phyloP scores from a whole-genome alignment of 2,113 vertebrate genomes.

The Bubo scandiacus region DNA sequence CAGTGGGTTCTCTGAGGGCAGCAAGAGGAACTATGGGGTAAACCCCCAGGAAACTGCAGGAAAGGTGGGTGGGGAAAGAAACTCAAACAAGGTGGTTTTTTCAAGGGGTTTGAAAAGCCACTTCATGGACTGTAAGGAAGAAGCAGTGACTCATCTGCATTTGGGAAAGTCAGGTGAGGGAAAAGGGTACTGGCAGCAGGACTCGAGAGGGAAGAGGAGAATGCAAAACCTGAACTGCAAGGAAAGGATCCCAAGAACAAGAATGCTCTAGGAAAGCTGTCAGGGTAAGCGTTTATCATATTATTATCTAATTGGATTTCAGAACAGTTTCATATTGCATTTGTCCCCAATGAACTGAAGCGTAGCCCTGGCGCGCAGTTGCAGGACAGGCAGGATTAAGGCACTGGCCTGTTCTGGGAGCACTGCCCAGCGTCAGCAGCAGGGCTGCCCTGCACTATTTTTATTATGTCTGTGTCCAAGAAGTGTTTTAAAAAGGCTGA shows the following conservation, averaged over 20 bases:
- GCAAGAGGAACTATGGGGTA: not conserved
- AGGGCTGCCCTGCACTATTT: not conserved
- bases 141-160: not conserved
- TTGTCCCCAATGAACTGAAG: not conserved
- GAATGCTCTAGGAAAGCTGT: not conserved
- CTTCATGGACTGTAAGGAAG: not conserved
- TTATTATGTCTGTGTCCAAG: not conserved
- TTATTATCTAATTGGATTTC: not conserved
- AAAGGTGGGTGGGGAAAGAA: not conserved
- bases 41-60: not conserved
- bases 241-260: not conserved
- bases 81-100: not conserved
- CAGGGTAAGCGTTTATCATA: not conserved
- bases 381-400: not conserved
- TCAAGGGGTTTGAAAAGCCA: not conserved
- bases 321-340: not conserved
- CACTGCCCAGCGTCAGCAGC: not conserved
- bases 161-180: not conserved
- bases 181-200: not conserved
- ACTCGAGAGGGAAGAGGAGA: not conserved
- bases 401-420: constrained; percentile 1
- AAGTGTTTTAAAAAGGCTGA: not conserved
- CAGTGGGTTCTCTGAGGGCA: not conserved
- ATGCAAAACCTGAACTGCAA: not conserved
- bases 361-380: accelerated